Evolutionary conservation across 2,113 vertebrate species (phyloP), one percentile per base, ranked within the genome.

Genomic region (Notarius lentiginosus): DNA sequence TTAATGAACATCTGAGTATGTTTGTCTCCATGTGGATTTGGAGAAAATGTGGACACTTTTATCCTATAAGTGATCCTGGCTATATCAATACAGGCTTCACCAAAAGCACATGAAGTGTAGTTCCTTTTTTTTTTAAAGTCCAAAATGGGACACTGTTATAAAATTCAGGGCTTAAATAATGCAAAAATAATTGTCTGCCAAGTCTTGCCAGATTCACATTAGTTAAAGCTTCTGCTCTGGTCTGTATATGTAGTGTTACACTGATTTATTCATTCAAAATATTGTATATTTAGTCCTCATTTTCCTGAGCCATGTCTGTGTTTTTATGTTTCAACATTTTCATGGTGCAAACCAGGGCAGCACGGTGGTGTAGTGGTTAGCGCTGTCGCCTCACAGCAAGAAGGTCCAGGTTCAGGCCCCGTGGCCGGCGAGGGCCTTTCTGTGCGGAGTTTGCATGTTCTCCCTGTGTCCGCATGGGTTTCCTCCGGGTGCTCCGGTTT

Each of bases 151-250:
- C 73, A 60, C 9, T 1, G 15, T 81, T 41, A 1, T 81, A 81
- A 81, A 81, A 81, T 14, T 55, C 27, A 81, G 58, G 18, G 18
- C 34, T 81, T 61, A 81, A 81, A 61, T 61, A 61, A 61, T 81
- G 56, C 56, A 60, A 61, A 61, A 60, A 60, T 12, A 80, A 15
- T 14, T 60, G 55, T 81, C 55, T 81, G 79, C 56, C 51, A 77
- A 77, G 75, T 79, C 75, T 79, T 22, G 4, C 24, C 34, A 61
- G 79, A 61, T 81, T 61, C 79, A 41, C 20, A 47, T 61, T 61
- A 61, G 79, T 81, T 60, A 81, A 81, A 61, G 56, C 79, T 81
- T 81, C 56, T 61, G 79, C 79, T 60, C 27, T 85, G 75, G 56
- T 85, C 60, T 79, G 75, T 55, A 27, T 27, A 17, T 72, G 53